Percentiles rank a stretch among this genome's conserved stretches.
Evolutionary conservation across 1,140 invertebrate genomes (phyloP).

Genomic region (Magallana ariakensis): DNA sequence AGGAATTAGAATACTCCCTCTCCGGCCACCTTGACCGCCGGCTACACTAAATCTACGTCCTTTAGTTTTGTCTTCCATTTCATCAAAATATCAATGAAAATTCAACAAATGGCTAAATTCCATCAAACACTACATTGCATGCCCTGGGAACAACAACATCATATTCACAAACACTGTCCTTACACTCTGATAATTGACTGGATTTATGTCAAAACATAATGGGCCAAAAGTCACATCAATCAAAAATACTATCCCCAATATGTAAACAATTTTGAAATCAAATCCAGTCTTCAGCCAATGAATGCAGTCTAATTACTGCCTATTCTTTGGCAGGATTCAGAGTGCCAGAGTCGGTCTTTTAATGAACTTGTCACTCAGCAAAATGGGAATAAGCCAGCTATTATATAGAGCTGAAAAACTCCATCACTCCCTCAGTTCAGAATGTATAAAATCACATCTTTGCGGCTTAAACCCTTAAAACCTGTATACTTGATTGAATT

Average conservation of each 20-base stretch:
- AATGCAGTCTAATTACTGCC: constrained; percentile 12
- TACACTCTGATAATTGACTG: neutral
- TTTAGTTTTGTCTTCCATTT: constrained; percentile 19
- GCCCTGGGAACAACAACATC: neutral
- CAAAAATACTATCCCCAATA: neutral
- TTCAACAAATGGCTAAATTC: neutral
- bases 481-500: constrained; percentile 31
- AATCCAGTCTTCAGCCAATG: constrained; percentile 28
- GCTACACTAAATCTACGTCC: constrained; percentile 8
- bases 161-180: neutral
- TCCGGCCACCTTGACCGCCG: neutral
- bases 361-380: constrained; percentile 16
- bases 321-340: constrained; percentile 15
- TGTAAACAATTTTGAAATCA: constrained; percentile 18
- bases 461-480: constrained; percentile 19
- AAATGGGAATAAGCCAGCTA: constrained; percentile 15
- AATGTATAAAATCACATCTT: constrained; percentile 10
- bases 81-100: neutral
- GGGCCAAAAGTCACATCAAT: constrained; percentile 20
- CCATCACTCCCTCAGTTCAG: neutral
- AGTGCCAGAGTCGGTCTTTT: neutral
- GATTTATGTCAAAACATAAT: constrained; percentile 22
- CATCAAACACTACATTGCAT: neutral
- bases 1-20: constrained; percentile 4
- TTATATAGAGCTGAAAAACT: constrained; percentile 4